Conservation (phyloP, 2,888 invertebrate species). For the Lordiphosa fenestrarum region DNA sequence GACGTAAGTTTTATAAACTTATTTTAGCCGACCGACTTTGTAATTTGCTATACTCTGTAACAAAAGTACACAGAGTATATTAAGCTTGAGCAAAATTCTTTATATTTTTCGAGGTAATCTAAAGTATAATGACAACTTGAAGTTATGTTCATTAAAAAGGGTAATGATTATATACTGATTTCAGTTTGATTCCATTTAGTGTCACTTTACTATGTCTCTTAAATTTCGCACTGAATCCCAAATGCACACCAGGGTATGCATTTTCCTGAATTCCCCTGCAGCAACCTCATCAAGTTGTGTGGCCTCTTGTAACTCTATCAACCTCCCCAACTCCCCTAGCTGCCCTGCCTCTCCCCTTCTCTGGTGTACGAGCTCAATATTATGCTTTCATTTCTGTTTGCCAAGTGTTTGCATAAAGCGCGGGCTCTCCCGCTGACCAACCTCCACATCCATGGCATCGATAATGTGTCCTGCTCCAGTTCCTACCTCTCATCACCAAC, state of each 20-base stretch:
- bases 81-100: too few species aligned
- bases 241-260: not conserved
- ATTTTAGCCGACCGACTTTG: not conserved
- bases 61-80: too few species aligned
- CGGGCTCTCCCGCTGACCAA: slow-evolving; percentile 54
- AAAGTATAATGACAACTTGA: too few species aligned
- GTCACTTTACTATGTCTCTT: too few species aligned
- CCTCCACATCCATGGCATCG: slow-evolving; percentile 48
- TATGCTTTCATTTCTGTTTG: slow-evolving; percentile 71
- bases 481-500: slow-evolving; percentile 8
- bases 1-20: not conserved
- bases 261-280: slow-evolving; percentile 2
- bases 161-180: too few species aligned
- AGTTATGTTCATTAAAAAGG: not conserved
- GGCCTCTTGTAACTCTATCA: slow-evolving; percentile 24
- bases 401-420: slow-evolving; percentile 68
- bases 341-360: not conserved
- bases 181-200: too few species aligned
- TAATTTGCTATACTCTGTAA: not conserved
- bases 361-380: slow-evolving; percentile 45
- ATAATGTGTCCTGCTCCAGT: slow-evolving; percentile 49
- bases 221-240: not conserved
- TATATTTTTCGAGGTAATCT: too few species aligned
- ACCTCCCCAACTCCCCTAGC: slow-evolving; percentile 1
- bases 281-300: slow-evolving; percentile 7